These are phyloP conservation scores for Ochotona curzoniae DNA, from an alignment of 2,113 vertebrate species.

Conservation along the genomic window DNA sequence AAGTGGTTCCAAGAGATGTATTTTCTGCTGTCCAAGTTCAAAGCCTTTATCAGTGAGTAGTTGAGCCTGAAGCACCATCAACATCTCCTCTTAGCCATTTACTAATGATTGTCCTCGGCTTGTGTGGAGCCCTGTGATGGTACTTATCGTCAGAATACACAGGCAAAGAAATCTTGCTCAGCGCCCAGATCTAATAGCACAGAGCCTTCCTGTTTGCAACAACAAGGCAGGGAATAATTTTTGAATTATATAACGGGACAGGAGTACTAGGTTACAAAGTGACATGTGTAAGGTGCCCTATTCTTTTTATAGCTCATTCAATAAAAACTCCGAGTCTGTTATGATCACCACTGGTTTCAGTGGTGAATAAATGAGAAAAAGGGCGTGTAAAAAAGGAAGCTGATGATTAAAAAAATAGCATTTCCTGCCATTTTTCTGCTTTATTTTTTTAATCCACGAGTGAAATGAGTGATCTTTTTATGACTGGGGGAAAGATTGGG, in stretches of 20 bases:
- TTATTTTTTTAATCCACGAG: not conserved
- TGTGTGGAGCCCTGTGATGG: slow-evolving; percentile 38
- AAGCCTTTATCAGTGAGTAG: slow-evolving; percentile 48
- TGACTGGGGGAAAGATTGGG: not conserved
- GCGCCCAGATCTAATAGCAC: not conserved
- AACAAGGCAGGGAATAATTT: slow-evolving; percentile 26
- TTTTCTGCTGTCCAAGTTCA: slow-evolving; percentile 62
- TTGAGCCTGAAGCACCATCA: slow-evolving; percentile 71
- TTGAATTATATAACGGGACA: slow-evolving; percentile 64
- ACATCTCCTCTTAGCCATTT: slow-evolving; percentile 62
- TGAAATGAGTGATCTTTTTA: slow-evolving; percentile 32
- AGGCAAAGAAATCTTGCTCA: slow-evolving; percentile 49
- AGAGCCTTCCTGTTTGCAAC: not conserved
- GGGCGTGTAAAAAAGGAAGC: not conserved
- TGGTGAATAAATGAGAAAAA: not conserved
- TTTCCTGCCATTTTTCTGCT: not conserved
- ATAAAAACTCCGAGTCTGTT: not conserved
- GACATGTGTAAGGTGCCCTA: not conserved
- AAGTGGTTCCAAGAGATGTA: slow-evolving; percentile 60
- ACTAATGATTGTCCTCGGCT: slow-evolving; percentile 65
- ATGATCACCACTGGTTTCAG: not conserved
- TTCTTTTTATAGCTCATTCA: not conserved
- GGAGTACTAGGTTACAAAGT: not conserved
- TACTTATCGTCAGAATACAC: slow-evolving; percentile 59
- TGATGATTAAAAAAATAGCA: slow-evolving; percentile 37